Evolutionary conservation across 1,140 invertebrate genomes (phyloP), one percentile per base, ranked within the genome.

Genomic region (Cyphomyrmex costatus): DNA sequence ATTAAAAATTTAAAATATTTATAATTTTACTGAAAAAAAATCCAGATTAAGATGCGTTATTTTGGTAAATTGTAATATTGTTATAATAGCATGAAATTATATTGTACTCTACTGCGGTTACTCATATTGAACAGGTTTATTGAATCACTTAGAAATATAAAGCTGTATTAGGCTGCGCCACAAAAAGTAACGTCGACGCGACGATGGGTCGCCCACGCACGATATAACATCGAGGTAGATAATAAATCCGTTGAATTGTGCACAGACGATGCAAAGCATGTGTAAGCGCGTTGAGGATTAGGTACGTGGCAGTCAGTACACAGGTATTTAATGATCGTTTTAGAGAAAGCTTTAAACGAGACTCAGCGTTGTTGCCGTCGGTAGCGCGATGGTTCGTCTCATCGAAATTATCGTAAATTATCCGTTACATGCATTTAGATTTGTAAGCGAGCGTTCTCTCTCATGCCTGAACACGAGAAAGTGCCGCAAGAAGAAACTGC

Each of bases 161-260:
- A 73, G 79, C 46, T 53, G 27, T 73, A 82, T 73, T 58, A 61
- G 14, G 56, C 68, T 7, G 66, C 12, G 16, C 73, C 33, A 49
- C 7, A 21, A 51, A 82, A 74, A 27, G 36, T 82, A 73, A 33
- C 19, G 56, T 83, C 56, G 53, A n/a, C 79, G 66, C 53, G 73
- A 77, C 82, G 58, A 42, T 42, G 46, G 46, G 46, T 60, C 73
- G 61, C 82, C 73, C 73, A 85, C 60, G 58, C 24, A 27, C 65
- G 30, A 51, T 73, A 24, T n/a, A 78, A 53, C 73, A 68, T 19
- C 27, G 10, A 33, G 42, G 12, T 42, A 12, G 53, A 70, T 71
- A 77, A 89, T 89, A 89, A 89, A 86, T 89, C 74, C 58, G 51
- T 42, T 74, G 85, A 86, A 74, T 89, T 33, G 73, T 24, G 79